phyloP scores from a whole-genome alignment of 1,140 invertebrate species.

The Cotesia chilonis region DNA sequence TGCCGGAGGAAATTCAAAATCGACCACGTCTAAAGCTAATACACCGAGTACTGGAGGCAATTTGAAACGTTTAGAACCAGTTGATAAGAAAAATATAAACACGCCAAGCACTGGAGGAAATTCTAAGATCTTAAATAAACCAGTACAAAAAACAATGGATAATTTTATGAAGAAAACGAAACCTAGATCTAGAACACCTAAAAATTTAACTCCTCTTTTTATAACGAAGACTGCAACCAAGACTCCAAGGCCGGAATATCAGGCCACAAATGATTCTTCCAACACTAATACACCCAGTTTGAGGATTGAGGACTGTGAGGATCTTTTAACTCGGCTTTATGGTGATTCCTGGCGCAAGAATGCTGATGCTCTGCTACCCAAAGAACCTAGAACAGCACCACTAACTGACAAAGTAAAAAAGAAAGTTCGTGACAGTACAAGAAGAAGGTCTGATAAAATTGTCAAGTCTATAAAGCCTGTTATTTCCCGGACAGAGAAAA shows the following conservation, averaged over 20 bases:
- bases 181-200: conserved; percentile 2
- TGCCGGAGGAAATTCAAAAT: neutral
- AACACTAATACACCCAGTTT: neutral
- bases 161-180: conserved; percentile 32
- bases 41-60: no score
- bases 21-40: no score
- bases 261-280: neutral
- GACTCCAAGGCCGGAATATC: neutral
- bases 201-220: conserved; percentile 23
- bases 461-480: conserved; percentile 47
- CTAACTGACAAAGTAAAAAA: conserved; percentile 34
- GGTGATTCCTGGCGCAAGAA: conserved; percentile 64
- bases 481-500: conserved; percentile 43
- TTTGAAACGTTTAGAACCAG: no score
- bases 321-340: conserved; percentile 67
- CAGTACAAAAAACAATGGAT: conserved; percentile 30
- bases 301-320: conserved; percentile 55
- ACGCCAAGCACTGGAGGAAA: no score
- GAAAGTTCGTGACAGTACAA: neutral
- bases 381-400: conserved; percentile 14
- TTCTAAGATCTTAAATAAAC: no score
- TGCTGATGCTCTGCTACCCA: conserved; percentile 48
- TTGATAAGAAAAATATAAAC: no score
- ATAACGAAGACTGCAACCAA: no score
- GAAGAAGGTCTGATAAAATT: neutral